Evolutionary conservation across 2,113 vertebrate genomes (phyloP), one percentile per base, ranked within the genome.

Genomic region (Cyphomyrus plagiostoma): DNA sequence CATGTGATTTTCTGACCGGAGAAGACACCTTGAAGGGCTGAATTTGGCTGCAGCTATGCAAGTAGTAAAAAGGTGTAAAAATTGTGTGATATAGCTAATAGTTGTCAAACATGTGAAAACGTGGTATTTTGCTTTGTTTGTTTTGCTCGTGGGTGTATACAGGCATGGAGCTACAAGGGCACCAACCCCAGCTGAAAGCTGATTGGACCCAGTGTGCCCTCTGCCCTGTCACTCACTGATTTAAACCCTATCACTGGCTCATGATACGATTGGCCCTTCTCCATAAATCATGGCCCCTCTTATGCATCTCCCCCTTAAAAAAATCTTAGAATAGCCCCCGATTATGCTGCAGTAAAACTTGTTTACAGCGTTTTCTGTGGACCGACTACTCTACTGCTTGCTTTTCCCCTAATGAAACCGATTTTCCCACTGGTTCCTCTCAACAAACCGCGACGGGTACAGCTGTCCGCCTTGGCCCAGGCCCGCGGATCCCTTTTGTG

Each of bases 351-450:
- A 88, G 88, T 62, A 66, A 50, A 89, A 70, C 42, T 30, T 42
- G 50, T 88, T 87, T 26, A 15, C 50, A 77, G 23, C 74, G 8
- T 23, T 82, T 89, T 70, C 46, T 52, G 48, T 26, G n/a, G 49
- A 30, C 84, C 30, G 62, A 56, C 30, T 86, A 62, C 30, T 66
- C 86, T 66, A 45, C 11, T 56, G 83, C 26, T 23, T 8, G 45
- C 46, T 9, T 46, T 4, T 90, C 35, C 56, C 42, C 30, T 50
- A 80, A 70, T 70, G 89, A 39, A 52, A 17, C 6, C 52, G 74
- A 84, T 17, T 45, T 87, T 88, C 90, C 91, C 89, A 74, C 70
- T 90, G n/a, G 87, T 77, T 91, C 89, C 42, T 80, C 91, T 91
- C 89, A 62, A 85, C 90, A 42, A 10, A 62, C 87, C 89, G 10